These are phyloP conservation scores for Talpa occidentalis DNA, from an alignment of 2,113 vertebrate species.

Conservation along the genomic window DNA sequence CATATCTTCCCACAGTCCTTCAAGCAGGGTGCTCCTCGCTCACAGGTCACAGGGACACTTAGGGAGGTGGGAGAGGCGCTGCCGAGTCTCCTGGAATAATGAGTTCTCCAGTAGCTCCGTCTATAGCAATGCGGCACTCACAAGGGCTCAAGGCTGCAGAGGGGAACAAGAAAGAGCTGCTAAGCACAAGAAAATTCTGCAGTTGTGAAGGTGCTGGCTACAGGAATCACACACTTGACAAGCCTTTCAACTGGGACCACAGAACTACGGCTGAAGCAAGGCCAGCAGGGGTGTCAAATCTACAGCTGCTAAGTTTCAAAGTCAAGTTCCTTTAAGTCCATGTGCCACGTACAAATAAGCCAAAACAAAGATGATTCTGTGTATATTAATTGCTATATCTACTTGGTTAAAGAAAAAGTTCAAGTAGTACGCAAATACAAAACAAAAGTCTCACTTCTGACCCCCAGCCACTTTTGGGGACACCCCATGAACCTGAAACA, in stretches of 20 bases:
- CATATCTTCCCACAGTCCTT: constrained; percentile 59
- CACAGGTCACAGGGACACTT: background rate
- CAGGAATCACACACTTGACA: background rate
- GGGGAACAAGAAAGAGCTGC: background rate
- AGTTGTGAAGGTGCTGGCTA: background rate
- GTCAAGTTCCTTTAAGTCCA: constrained; percentile 10
- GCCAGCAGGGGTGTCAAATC: background rate
- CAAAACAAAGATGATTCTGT: background rate
- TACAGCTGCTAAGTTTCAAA: constrained; percentile 33
- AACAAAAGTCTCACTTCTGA: background rate
- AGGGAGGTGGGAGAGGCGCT: background rate
- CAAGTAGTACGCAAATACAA: background rate
- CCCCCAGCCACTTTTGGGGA: background rate
- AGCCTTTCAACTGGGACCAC: background rate
- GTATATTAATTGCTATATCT: background rate
- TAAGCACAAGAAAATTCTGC: constrained; percentile 32
- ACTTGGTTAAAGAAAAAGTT: background rate
- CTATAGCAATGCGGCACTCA: background rate
- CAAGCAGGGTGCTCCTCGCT: background rate
- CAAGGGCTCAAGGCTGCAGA: background rate
- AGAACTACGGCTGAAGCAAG: constrained; percentile 10
- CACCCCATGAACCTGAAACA: background rate
- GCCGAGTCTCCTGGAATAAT: background rate
- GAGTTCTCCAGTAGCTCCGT: background rate
- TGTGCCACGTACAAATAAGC: background rate